These are phyloP conservation scores for Diachrysia chrysitis DNA, from an alignment of 2,888 invertebrate species.

Conservation along the genomic window DNA sequence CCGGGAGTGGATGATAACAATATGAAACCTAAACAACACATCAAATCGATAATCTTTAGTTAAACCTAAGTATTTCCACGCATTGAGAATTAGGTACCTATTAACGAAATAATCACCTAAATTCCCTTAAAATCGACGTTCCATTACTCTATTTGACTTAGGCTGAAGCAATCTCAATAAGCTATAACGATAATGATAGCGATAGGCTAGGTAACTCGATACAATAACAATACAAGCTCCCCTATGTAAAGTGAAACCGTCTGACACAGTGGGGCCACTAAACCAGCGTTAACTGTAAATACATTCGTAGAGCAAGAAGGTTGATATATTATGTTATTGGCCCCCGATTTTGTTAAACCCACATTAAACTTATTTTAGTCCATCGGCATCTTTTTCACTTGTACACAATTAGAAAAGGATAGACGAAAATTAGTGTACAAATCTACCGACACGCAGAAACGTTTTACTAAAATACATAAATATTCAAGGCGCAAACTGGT, in stretches of 20 bases:
- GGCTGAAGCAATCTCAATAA: conserved; percentile 38
- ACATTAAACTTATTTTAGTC: no score
- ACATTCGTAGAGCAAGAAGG: neutral
- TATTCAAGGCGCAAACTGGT: no score
- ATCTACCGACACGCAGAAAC: no score
- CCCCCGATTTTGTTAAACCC: no score
- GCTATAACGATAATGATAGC: conserved; percentile 57
- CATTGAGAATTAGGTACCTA: neutral
- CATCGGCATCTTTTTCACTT: no score
- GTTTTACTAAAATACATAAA: no score
- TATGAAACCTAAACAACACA: no score
- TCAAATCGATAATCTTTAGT: neutral
- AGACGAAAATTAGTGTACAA: no score
- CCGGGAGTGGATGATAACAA: no score
- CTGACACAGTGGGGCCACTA: conserved; percentile 34
- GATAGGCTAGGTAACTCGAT: conserved; percentile 55
- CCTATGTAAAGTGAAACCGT: conserved; percentile 58
- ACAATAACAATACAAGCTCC: conserved; percentile 58
- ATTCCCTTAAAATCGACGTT: neutral
- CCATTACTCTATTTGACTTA: neutral
- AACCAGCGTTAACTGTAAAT: conserved; percentile 22
- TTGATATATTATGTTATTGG: no score
- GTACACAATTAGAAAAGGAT: no score
- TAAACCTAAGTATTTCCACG: neutral
- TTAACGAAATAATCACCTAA: neutral